Conservation (phyloP, 2,113 vertebrate species). For the Brachirus orientalis region DNA sequence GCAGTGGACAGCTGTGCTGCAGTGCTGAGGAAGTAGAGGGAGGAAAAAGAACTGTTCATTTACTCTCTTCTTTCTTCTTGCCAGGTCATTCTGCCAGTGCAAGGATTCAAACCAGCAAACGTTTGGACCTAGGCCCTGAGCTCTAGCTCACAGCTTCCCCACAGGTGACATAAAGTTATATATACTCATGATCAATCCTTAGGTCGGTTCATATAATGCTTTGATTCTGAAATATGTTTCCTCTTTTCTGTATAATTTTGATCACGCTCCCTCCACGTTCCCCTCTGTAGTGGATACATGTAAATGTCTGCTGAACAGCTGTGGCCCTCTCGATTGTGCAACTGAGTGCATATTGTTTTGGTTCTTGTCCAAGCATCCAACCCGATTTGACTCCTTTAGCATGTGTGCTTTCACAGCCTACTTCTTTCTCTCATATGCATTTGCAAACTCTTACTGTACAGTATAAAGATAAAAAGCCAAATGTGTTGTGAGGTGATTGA, state of each 20-base stretch:
- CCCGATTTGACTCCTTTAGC: slow-evolving; percentile 27
- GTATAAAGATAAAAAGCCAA: slow-evolving; percentile 1
- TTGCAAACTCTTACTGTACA: neutral
- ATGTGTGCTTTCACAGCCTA: slow-evolving; percentile 1
- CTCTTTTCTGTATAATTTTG: neutral
- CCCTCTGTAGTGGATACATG: slow-evolving; percentile 19
- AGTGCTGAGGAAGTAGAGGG: neutral
- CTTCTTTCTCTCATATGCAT: neutral
- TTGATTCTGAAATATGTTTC: slow-evolving; percentile 6
- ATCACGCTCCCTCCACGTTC: slow-evolving; percentile 1
- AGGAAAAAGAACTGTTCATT: neutral
- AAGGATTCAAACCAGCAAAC: neutral
- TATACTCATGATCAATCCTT: neutral
- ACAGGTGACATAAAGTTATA: slow-evolving; percentile 76
- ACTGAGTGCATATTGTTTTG: slow-evolving; percentile 24
- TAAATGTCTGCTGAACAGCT: slow-evolving; percentile 57
- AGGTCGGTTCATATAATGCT: slow-evolving; percentile 1
- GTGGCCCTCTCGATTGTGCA: slow-evolving; percentile 38
- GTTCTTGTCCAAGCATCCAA: slow-evolving; percentile 40
- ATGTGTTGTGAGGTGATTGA: slow-evolving; percentile 19
- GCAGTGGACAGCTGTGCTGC: neutral
- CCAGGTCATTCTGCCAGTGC: neutral
- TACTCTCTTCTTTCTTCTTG: neutral
- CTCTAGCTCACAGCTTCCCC: neutral
- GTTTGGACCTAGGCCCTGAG: neutral